A percentile compares a stretch with the other conserved stretches of the same genome.
These are phyloP conservation scores for Crotalus helleri DNA, from an alignment of 2,113 vertebrate species.

Conservation along the genomic window DNA sequence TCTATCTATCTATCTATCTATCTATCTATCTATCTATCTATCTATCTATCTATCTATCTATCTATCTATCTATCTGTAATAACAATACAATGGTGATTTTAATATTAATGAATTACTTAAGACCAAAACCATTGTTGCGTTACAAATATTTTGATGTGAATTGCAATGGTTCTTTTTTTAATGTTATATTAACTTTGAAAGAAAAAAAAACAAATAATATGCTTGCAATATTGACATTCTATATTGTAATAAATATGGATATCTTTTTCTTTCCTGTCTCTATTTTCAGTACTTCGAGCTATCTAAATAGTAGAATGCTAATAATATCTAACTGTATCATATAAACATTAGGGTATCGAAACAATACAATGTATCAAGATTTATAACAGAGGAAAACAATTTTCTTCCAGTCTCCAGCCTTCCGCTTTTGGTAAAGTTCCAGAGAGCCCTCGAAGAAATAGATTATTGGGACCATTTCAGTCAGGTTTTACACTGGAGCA, in stretches of 20 bases:
- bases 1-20: too few relatives aligned
- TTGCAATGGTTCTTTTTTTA: not conserved
- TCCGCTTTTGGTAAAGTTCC: not conserved
- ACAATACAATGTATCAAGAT: not conserved
- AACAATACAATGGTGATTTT: not conserved
- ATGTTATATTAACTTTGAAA: not conserved
- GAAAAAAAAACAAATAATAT: not conserved
- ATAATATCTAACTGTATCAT: not conserved
- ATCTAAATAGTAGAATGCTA: not conserved
- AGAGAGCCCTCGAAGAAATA: not conserved
- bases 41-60: too few relatives aligned
- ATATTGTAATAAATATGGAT: not conserved
- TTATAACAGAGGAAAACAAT: not conserved
- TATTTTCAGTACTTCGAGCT: not conserved
- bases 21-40: rapidly evolving
- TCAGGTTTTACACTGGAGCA: not conserved
- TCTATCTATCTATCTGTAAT: not conserved
- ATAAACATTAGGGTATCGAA: not conserved
- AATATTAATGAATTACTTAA: not conserved
- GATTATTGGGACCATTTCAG: not conserved
- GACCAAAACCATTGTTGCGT: not conserved
- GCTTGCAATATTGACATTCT: not conserved
- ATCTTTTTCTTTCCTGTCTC: not conserved
- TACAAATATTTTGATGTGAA: not conserved
- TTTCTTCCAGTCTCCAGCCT: not conserved